phyloP scores from a whole-genome alignment of 2,888 invertebrate species.

The Hydroisotoma schaefferi region DNA sequence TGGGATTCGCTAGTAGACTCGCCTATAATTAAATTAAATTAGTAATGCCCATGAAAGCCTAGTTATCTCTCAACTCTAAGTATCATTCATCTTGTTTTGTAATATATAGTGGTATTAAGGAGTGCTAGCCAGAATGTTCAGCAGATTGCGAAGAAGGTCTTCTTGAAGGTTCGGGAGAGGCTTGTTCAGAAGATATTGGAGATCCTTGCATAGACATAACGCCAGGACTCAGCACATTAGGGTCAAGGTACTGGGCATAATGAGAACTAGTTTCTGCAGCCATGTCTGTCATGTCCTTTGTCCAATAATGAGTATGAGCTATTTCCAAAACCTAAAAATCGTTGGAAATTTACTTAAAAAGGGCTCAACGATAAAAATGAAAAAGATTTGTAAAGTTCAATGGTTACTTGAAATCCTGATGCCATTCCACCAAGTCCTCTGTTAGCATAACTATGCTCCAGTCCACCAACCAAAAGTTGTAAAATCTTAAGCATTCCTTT shows the following conservation, averaged over 20 bases:
- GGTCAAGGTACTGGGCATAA: slow-evolving; percentile 47
- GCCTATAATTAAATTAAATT: background rate
- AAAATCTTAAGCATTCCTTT: slow-evolving; percentile 94
- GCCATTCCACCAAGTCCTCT: slow-evolving; percentile 96
- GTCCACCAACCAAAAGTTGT: slow-evolving; percentile 81
- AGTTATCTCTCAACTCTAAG: background rate
- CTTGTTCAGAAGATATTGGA: slow-evolving; percentile 47
- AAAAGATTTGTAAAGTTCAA: background rate
- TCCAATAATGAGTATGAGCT: slow-evolving; percentile 98
- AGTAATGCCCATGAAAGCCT: background rate
- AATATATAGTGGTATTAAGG: background rate
- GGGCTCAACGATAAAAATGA: background rate
- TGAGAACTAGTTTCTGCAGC: slow-evolving; percentile 40
- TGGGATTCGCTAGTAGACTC: background rate
- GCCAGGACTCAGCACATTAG: slow-evolving; percentile 45
- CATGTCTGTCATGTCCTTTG: slow-evolving; percentile 68
- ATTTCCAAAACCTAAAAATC: slow-evolving; percentile 87
- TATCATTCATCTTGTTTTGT: background rate
- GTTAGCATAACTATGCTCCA: slow-evolving; percentile 87
- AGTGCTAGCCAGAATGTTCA: slow-evolving; percentile 34
- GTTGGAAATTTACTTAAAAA: background rate
- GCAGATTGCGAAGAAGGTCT: slow-evolving; percentile 47
- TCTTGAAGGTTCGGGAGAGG: slow-evolving; percentile 46
- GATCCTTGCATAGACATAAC: slow-evolving; percentile 45
- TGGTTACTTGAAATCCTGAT: slow-evolving; percentile 67